Percentiles rank a stretch among this genome's conserved stretches.
These are phyloP conservation scores for Blastobasis lacticolella DNA, from an alignment of 2,888 invertebrate species.

Conservation along the genomic window DNA sequence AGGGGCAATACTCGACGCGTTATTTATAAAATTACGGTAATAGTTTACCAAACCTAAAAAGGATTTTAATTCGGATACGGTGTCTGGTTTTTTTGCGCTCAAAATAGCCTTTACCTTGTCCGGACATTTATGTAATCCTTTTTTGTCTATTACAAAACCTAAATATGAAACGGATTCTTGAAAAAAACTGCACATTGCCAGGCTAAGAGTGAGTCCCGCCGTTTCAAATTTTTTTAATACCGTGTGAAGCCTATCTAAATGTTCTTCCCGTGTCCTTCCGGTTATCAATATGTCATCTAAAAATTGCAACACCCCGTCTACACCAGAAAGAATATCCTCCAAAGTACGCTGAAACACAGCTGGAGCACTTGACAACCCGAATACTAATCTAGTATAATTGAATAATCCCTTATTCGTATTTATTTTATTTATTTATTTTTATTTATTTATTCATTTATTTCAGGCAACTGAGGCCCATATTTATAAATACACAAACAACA, in stretches of 20 bases:
- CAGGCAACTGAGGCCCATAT: no score
- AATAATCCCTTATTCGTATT: constrained; percentile 9
- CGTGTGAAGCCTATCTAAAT: constrained; percentile 3
- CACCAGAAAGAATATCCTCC: constrained; percentile 2
- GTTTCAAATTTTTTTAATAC: constrained; percentile 13
- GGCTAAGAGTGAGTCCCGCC: constrained; percentile 11
- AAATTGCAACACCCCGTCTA: constrained; percentile 6
- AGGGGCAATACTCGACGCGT: constrained; percentile 12
- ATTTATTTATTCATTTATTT: no score
- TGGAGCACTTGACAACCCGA: constrained; percentile 8
- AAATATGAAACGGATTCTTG: constrained; percentile 14
- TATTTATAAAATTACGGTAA: constrained; percentile 15
- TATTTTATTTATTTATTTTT: no score
- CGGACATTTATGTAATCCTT: constrained; percentile 13
- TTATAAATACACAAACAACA: no score
- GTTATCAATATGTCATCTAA: constrained; percentile 12
- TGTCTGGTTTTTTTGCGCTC: constrained; percentile 3
- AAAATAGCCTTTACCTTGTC: constrained; percentile 14
- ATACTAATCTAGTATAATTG: constrained; percentile 8
- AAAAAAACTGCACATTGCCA: constrained; percentile 13
- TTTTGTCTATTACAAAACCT: constrained; percentile 12
- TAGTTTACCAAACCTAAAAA: constrained; percentile 19
- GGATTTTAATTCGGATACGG: constrained; percentile 11
- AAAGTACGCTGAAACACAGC: constrained; percentile 11
- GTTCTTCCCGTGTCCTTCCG: background rate